Conservation (phyloP, 2,888 invertebrate species). For the Tuberolachnus salignus region DNA sequence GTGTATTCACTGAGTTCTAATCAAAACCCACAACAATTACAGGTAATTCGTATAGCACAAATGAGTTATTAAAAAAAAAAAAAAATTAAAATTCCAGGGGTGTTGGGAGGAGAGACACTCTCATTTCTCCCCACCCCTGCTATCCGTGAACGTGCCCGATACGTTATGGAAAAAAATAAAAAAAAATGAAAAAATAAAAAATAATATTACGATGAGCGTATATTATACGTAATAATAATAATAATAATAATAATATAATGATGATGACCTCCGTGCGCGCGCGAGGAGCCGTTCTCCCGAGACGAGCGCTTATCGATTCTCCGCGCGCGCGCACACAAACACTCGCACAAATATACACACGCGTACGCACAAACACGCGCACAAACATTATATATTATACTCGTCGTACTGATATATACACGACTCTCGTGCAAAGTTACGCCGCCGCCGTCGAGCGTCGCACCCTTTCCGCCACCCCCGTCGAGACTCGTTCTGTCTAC, state of each 20-base stretch:
- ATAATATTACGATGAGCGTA: no score
- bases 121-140: no score
- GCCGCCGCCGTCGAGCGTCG: neutral
- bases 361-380: neutral
- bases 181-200: no score
- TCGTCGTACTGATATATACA: neutral
- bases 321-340: neutral
- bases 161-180: no score
- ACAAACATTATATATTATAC: neutral
- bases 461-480: neutral
- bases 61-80: no score
- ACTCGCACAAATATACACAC: neutral
- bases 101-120: neutral
- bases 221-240: no score
- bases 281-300: constrained; percentile 18
- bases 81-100: no score
- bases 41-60: no score
- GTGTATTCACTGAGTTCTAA: no score
- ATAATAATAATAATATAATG: constrained; percentile 17
- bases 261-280: neutral
- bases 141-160: no score
- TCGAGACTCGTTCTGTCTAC: neutral
- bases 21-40: no score
- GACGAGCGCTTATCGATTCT: constrained; percentile 33
- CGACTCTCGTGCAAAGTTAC: neutral